A percentile compares a stretch with the other conserved stretches of the same genome.
phyloP scores from a whole-genome alignment of 2,797 vertebrate genomes.

The Tarsius wallacei region DNA sequence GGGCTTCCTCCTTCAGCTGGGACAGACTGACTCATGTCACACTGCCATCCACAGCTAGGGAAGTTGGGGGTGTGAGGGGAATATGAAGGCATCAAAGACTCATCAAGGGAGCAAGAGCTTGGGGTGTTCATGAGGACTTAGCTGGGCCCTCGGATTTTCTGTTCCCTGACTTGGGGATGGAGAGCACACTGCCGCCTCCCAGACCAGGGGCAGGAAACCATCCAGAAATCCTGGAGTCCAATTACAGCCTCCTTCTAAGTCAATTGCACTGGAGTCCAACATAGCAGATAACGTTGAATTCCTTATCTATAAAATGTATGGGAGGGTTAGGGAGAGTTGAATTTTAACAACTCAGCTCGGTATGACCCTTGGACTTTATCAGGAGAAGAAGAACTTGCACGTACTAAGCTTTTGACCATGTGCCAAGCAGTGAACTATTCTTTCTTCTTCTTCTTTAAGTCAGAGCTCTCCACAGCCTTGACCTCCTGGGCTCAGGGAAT shows the following conservation, averaged over 20 bases:
- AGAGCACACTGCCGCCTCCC: neutral
- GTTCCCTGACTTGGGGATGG: neutral
- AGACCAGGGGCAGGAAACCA: neutral
- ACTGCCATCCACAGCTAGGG: neutral
- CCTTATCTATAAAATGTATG: constrained; percentile 27
- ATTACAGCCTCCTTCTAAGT: neutral
- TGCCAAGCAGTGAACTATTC: neutral
- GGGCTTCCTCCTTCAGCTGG: constrained; percentile 49
- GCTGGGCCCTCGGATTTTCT: neutral
- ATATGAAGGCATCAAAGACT: neutral
- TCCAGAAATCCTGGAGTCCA: neutral
- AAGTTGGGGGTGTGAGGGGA: neutral
- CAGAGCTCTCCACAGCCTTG: no score
- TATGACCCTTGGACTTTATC: constrained; percentile 11
- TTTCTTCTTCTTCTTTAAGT: no score
- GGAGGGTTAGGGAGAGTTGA: neutral
- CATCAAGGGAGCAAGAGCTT: neutral
- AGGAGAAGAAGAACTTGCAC: constrained; percentile 58
- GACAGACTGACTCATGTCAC: neutral
- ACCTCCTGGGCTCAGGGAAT: no score
- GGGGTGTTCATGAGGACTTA: neutral
- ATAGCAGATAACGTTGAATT: neutral
- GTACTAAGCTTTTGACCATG: constrained; percentile 31
- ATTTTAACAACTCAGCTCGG: constrained; percentile 37
- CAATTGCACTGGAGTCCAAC: neutral